Base-by-base conservation (phyloP, 1,140 invertebrate species). In the Cataglyphis hispanica region DNA sequence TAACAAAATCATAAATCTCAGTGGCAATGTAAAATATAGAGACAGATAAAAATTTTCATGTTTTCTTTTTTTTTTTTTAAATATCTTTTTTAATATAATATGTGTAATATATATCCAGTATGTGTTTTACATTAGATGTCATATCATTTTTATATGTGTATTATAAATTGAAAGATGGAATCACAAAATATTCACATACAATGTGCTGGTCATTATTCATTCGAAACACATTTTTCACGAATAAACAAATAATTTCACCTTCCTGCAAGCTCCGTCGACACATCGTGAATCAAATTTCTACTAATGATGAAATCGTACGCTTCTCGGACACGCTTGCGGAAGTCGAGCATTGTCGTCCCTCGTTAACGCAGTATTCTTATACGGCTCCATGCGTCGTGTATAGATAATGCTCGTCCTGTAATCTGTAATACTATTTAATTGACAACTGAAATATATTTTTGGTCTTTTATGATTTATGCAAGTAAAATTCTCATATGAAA, bases 321-420 rank as follows among this genome's bases (percentile, higher is more conserved):
- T 83, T 77, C 66, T 66, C 46, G 64, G 19, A 50, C 61, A 81
- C 74, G 70, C 88, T 72, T 78, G 76, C 87, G 87, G 77, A 89
- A 89, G 88, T 89, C 87, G 84, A 85, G 88, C 88, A 89, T 89
- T 86, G 88, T 89, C 88, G 85, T 89, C 88, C 84, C 75, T 89
- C 88, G 74, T 89, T 89, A 89, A 67, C 43, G 70, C 50, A 56
- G 87, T 77, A 58, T 81, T 74, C 84, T 60, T 60, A 46, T 67
- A 40, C 53, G 31, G 78, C 78, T 83, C 78, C 78, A 83, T 83
- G 56, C 78, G 78, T 72, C 78, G 67, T 61, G 10, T 61, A 37
- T 83, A 37, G 78, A 31, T 83, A 72, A 83, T 46, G 53, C 46
- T 53, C 53, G 78, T 74, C 78, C 60, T 53, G 78, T 37, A 72